phyloP scores from a whole-genome alignment of 2,888 invertebrate genomes.

The Dryadula phaetusa region DNA sequence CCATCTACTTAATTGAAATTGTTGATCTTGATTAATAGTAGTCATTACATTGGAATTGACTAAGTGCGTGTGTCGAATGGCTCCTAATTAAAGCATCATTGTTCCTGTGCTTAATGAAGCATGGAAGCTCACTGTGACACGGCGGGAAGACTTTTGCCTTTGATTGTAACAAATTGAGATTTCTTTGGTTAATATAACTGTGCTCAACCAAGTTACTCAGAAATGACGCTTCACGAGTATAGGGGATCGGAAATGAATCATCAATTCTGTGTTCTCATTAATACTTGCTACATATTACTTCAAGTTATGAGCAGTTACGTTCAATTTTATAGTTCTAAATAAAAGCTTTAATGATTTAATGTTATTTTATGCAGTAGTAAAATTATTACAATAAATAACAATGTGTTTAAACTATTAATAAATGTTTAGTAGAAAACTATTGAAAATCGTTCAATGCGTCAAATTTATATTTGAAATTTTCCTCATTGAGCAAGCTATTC shows the following conservation, averaged over 20 bases:
- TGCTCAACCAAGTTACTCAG: constrained; percentile 53
- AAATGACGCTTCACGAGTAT: constrained; percentile 55
- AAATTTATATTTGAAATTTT: constrained; percentile 29
- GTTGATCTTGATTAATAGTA: constrained; percentile 67
- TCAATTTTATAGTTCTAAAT: neutral
- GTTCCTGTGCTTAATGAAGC: constrained; percentile 73
- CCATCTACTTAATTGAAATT: constrained; percentile 45
- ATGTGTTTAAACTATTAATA: constrained; percentile 1
- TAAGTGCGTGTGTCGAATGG: constrained; percentile 76
- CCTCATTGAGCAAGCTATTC: constrained; percentile 36
- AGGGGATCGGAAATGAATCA: constrained; percentile 67
- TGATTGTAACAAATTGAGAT: constrained; percentile 79
- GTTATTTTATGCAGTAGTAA: neutral
- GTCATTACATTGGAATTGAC: constrained; percentile 60
- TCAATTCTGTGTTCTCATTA: constrained; percentile 49
- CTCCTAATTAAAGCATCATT: constrained; percentile 80
- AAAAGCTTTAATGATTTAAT: neutral
- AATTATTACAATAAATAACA: neutral
- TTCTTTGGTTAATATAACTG: constrained; percentile 68
- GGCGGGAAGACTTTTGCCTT: constrained; percentile 59
- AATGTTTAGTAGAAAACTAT: constrained; percentile 10
- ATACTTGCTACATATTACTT: neutral
- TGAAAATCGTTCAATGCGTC: constrained; percentile 17
- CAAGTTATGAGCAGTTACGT: constrained; percentile 5
- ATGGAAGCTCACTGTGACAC: constrained; percentile 58